Evolutionary conservation across 2,113 vertebrate species (phyloP), one percentile per base, ranked within the genome.

Genomic region (Cyprinodon brontotheroides): DNA sequence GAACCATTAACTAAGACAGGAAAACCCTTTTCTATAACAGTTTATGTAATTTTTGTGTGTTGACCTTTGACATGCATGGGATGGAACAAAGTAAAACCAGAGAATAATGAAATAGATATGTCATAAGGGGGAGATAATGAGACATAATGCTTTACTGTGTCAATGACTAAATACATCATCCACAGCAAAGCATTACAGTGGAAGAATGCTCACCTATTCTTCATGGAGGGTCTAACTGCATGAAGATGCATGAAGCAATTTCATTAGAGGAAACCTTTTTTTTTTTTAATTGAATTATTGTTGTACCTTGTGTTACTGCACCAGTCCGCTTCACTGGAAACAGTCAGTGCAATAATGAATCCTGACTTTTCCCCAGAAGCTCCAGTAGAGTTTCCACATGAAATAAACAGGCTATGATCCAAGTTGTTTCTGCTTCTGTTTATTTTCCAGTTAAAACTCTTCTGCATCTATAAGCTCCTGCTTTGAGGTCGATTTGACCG

Each of bases 391-490:
- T 79, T 79, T 70, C 68, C 65, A 7, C 11, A 53, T 22, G 70
- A 36, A 61, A 81, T 53, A 83, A 75, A 80, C 81, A 76, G 66
- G 67, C 10, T 17, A 79, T 77, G 72, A 66, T 53, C 60, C 63
- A 45, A 59, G 53, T 74, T 38, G 40, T 38, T 61, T 1, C 29
- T 29, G 1, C 29, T 29, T 29, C 29, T 9, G 48, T 17, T 12
- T 36, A 63, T 70, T 85, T 88, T 85, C 87, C 82, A 87, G 50
- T 12, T 40, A 73, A 63, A 76, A 81, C 39, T 78, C 65, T 53
- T 68, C 43, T 63, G 68, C 82, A 86, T 75, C 81, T 86, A 43
- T 80, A 76, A n/a, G 70, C 57, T 65, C 68, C 63, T 50, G 50
- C 14, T 50, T 45, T 22, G 20, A 50, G 11, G 11, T 48, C 6